phyloP scores from a whole-genome alignment of 2,888 invertebrate species.

The Augochlorella aurata region DNA sequence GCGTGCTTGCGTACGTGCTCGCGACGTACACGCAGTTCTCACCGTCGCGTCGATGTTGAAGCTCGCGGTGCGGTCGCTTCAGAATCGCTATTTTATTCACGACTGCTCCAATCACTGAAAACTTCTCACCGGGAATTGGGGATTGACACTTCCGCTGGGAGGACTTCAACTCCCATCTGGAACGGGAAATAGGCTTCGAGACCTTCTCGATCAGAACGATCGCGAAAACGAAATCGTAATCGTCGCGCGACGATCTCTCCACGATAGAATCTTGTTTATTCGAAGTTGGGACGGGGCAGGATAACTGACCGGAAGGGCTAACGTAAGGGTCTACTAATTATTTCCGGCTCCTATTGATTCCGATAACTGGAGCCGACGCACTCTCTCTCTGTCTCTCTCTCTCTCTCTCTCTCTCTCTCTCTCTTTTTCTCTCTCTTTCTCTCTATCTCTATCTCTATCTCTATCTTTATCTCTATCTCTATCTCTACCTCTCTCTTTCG shows the following conservation, averaged over 20 bases:
- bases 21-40: constrained; percentile 67
- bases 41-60: constrained; percentile 47
- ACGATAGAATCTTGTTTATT: not conserved
- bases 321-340: not conserved
- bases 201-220: not conserved
- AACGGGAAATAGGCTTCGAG: not conserved
- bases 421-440: too few species aligned
- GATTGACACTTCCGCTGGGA: not conserved
- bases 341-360: not conserved
- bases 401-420: too few species aligned
- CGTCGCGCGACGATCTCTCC: not conserved
- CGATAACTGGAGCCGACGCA: not conserved
- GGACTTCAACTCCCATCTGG: not conserved
- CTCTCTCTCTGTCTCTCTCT: too few species aligned
- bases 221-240: too few species aligned
- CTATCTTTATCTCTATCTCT: too few species aligned
- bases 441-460: too few species aligned
- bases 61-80: constrained; percentile 40
- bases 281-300: not conserved
- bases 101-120: constrained; percentile 30
- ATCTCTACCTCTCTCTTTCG: too few species aligned
- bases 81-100: constrained; percentile 43
- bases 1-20: constrained; percentile 59
- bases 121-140: constrained; percentile 33
- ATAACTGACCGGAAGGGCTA: not conserved